Percentiles rank a stretch among this genome's conserved stretches.
These are phyloP conservation scores for Phorcus lineatus DNA, from an alignment of 2,888 invertebrate genomes.

Conservation along the genomic window DNA sequence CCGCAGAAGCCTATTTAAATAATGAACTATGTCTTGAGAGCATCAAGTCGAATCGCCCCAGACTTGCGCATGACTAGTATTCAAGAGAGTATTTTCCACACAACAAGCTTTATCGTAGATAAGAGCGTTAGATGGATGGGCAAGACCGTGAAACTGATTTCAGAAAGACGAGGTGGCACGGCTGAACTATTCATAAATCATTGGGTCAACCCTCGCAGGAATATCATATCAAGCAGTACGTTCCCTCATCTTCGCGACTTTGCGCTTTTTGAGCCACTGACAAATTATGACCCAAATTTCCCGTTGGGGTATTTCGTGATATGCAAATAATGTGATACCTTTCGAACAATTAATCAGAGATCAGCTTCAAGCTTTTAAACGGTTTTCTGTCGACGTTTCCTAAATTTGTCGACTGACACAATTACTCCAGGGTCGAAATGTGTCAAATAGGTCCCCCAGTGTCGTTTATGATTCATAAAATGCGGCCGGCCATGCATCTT, in stretches of 20 bases:
- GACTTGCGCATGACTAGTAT: background rate
- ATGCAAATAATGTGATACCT: slow-evolving; percentile 18
- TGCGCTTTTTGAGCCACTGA: background rate
- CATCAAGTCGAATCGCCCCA: too few species aligned
- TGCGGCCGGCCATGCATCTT: background rate
- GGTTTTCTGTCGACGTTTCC: slow-evolving; percentile 7
- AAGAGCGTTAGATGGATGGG: background rate
- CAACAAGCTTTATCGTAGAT: background rate
- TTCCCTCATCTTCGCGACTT: background rate
- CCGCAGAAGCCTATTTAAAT: too few species aligned
- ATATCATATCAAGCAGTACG: background rate
- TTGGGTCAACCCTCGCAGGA: background rate
- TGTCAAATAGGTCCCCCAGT: background rate
- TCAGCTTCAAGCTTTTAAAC: background rate
- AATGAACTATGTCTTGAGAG: too few species aligned
- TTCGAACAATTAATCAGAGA: slow-evolving; percentile 2
- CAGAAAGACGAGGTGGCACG: background rate
- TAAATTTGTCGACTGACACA: background rate
- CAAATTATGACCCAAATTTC: slow-evolving; percentile 8
- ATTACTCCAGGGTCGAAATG: slow-evolving; percentile 15
- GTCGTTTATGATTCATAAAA: slow-evolving; percentile 12
- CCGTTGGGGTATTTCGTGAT: slow-evolving; percentile 14
- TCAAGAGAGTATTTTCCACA: background rate
- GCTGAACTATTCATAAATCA: slow-evolving; percentile 1
- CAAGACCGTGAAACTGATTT: background rate